Evolutionary conservation across 2,888 invertebrate species (phyloP), one percentile per base, ranked within the genome.

Genomic region (Holacanthella duospinosa): DNA sequence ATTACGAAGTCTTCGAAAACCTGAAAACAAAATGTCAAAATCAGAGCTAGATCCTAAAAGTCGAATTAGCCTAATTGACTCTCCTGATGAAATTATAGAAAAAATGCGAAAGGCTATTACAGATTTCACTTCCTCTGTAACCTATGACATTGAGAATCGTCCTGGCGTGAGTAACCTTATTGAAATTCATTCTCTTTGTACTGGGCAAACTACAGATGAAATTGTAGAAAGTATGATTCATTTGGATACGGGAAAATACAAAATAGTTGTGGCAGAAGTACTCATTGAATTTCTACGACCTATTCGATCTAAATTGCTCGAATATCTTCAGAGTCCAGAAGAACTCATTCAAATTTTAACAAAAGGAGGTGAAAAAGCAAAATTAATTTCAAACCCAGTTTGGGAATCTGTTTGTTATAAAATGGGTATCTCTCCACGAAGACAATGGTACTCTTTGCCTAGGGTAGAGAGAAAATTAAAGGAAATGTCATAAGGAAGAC

Each of bases 11-110:
- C 80, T 99, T 9, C 83, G 92, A 56, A 86, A 93, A 75, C 94
- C 96, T 0, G 75, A 77, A 0, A 88, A 87, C 75, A 99, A 99
- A 81, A 99, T 99, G 99, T 97, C 97, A 16, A 99, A 99, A 79
- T 97, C 97, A 0, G 90, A 93, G 75, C 75, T 80, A 0, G 87
- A 92, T 78, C 77, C 82, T 0, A 87, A 85, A 75, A 86, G 89
- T 68, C 82, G 90, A 61, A 87, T 99, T 65, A 83, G 86, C 72
- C 77, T 99, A 36, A 84, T 82, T 2, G 96, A 97, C 75, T 76
- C 82, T 9, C 83, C 86, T 0, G 86, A 88, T 53, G 78, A 79
- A 19, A 84, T 93, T 60, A 70, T 79, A 1, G 81, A 81, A 48
- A 92, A 90, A 77, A 78, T 94, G 21, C 88, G 86, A 75, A 93